Evolutionary conservation across 1,140 invertebrate genomes (phyloP).

Genomic region (Drosophila jambulina): DNA sequence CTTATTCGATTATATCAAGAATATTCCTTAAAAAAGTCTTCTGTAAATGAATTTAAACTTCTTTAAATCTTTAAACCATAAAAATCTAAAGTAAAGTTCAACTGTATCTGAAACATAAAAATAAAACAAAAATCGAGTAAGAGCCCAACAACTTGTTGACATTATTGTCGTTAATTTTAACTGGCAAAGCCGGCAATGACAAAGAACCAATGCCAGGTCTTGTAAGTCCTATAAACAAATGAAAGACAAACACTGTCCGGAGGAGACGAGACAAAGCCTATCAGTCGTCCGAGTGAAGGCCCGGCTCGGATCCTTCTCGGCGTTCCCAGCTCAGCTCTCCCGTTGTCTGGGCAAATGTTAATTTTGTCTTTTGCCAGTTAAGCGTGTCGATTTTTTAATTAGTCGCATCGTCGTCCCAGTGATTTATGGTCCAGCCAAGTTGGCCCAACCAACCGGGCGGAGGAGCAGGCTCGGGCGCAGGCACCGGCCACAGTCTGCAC

Average conservation of each 20-base stretch:
- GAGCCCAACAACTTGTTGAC: slow-evolving; percentile 63
- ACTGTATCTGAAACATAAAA: slow-evolving; percentile 6
- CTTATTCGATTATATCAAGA: no score
- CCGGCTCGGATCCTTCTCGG: slow-evolving; percentile 8
- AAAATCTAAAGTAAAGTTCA: neutral
- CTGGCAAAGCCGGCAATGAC: slow-evolving; percentile 47
- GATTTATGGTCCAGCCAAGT: slow-evolving; percentile 70
- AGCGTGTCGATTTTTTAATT: slow-evolving; percentile 84
- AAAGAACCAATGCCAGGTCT: slow-evolving; percentile 42
- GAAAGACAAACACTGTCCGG: slow-evolving; percentile 50
- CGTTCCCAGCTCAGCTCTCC: slow-evolving; percentile 5
- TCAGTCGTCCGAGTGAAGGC: slow-evolving; percentile 30
- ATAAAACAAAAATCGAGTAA: neutral
- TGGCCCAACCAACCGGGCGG: slow-evolving; percentile 3
- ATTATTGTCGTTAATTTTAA: slow-evolving; percentile 80
- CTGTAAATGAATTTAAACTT: neutral
- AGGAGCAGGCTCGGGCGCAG: slow-evolving; percentile 11
- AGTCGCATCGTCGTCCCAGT: slow-evolving; percentile 81
- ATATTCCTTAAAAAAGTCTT: neutral
- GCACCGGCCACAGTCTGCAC: slow-evolving; percentile 40
- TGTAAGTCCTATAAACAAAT: slow-evolving; percentile 73
- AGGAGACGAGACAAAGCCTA: slow-evolving; percentile 43
- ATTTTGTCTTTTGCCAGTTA: slow-evolving; percentile 82
- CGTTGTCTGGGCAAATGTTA: slow-evolving; percentile 69
- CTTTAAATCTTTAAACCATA: no score